Evolutionary conservation across 2,797 vertebrate species (phyloP), one percentile per base, ranked within the genome.

Genomic region (Gallinago solitaria): DNA sequence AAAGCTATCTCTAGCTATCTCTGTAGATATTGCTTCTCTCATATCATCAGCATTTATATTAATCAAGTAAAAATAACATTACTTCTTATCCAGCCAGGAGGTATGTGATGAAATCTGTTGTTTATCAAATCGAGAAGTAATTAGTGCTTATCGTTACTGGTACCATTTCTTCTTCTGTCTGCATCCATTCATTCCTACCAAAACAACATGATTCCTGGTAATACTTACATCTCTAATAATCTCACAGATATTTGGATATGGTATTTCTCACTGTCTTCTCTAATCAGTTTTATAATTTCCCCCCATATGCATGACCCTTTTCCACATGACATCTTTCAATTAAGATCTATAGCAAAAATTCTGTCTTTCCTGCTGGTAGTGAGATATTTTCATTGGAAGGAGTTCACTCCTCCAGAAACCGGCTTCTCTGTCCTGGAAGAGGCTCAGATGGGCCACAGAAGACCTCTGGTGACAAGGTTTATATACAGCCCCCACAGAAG

Each of bases 41-140:
- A 79, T 87, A 82, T 61, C 47, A 32, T 93, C 39, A 33, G 16
- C 30, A 82, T 73, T 89, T 96, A 47, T 84, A 74, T 20, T 64
- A 94, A 65, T 90, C 77, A 84, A 61, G 43, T 81, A 82, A 93
- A 94, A 96, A 87, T 89, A 93, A 73, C 67, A 76, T 76, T 67
- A 30, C 14, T 71, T 73, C 63, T 86, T 92, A 84, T 84, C 70
- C 54, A 79, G 50, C 13, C 25, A 75, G 51, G 48, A 96, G 37
- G 9, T 45, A 11, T 91, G 39, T 91, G 83, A 90, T 93, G 90
- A 92, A 95, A 93, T 90, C 65, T 71, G 18, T 60, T 88, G 39
- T 88, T 91, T 83, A 71, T 73, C 51, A 96, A 81, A 64, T 76
- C 16, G 69, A 90, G 61, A 81, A 90, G 41, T 86, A 74, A 89